Conservation (phyloP, 35 echinoderm and acorn worm genomes). For the Stichopus chloronotus region DNA sequence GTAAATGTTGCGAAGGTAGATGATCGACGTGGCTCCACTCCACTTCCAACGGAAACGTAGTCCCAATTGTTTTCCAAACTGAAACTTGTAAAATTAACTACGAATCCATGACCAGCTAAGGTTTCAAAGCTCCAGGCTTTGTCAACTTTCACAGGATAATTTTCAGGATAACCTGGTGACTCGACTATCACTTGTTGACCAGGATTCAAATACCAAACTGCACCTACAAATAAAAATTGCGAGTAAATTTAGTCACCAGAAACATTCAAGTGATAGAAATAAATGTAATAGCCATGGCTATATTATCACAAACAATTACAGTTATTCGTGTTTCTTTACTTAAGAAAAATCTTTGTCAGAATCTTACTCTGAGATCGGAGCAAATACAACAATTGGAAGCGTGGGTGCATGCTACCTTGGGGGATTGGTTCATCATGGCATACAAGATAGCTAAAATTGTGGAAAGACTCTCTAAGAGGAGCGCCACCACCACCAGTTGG, state of each 20-base stretch:
- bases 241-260: not conserved
- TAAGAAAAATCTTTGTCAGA: not conserved
- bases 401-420: no score
- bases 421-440: no score
- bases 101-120: not conserved
- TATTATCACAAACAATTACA: not conserved
- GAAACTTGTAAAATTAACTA: not conserved
- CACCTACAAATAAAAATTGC: not conserved
- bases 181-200: not conserved
- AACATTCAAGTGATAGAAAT: not conserved
- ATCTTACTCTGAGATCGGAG: not conserved
- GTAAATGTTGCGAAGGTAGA: not conserved
- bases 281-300: not conserved
- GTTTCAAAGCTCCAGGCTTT: constrained; percentile 26
- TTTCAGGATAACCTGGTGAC: not conserved
- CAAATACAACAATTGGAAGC: no score
- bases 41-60: constrained; percentile 4
- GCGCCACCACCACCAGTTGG: no score
- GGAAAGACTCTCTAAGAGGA: no score
- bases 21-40: not conserved
- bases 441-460: no score
- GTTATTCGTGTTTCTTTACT: not conserved
- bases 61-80: constrained; percentile 37
- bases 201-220: not conserved
- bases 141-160: constrained; percentile 16